Conservation (phyloP, 2,888 invertebrate species). For the Itoplectis maculator region DNA sequence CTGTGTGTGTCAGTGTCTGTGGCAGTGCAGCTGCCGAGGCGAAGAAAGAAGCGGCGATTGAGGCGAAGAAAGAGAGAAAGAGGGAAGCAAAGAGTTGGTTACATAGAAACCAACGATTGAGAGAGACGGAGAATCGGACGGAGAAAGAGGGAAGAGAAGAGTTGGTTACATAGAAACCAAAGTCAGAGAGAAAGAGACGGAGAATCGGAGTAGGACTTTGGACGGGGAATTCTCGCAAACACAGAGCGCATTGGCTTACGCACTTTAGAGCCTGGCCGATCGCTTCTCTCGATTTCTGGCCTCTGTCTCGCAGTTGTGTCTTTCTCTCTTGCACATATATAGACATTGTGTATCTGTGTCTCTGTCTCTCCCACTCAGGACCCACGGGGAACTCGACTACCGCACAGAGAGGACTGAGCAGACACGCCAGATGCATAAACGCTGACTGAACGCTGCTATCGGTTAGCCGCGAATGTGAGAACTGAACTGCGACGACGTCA, state of each 20-base stretch:
- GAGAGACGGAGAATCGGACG: conserved; percentile 59
- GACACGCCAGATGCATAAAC: conserved; percentile 1
- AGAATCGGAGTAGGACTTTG: conserved; percentile 59
- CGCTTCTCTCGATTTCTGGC: conserved; percentile 8
- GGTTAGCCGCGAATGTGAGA: not conserved
- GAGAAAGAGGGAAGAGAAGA: conserved; percentile 26
- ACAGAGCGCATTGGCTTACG: conserved; percentile 56
- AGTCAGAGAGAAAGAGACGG: conserved; percentile 57
- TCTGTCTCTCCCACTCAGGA: not conserved
- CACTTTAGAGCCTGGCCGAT: conserved; percentile 34
- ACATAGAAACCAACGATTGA: not conserved
- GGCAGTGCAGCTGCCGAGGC: conserved; percentile 21
- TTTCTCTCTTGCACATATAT: conserved; percentile 47
- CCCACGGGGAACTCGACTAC: not conserved
- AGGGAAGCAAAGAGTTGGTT: not conserved
- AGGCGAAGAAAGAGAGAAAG: conserved; percentile 44
- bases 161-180: not conserved
- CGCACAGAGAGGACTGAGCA: not conserved
- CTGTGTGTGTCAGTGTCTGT: too few relatives aligned
- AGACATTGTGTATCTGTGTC: too few relatives aligned
- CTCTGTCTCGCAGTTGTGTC: conserved; percentile 27
- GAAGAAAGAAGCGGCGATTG: conserved; percentile 39
- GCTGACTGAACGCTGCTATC: conserved; percentile 1
- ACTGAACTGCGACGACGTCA: not conserved
- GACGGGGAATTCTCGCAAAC: conserved; percentile 61